A percentile compares a stretch with the other conserved stretches of the same genome.
Evolutionary conservation across 37 sponge, comb jelly and placozoan genomes (phyloP).

Genomic region (Amphimedon queenslandica): DNA sequence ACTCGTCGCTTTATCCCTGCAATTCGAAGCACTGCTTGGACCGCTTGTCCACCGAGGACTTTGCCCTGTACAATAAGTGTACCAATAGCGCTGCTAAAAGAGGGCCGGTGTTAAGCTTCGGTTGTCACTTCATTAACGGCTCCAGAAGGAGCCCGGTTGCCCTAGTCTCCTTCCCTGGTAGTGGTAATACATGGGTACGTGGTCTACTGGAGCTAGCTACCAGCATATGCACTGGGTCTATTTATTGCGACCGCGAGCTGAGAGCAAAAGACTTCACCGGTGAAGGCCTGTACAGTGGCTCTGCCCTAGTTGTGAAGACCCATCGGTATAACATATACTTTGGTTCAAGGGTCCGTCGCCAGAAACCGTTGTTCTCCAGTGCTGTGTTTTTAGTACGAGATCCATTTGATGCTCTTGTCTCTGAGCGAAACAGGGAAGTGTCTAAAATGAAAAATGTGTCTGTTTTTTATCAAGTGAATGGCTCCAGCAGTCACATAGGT

Average conservation of each 20-base stretch:
- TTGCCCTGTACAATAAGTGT: neutral
- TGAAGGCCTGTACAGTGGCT: slow-evolving; percentile 20
- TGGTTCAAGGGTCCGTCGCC: neutral
- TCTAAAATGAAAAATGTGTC: too few species aligned
- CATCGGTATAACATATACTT: slow-evolving; percentile 17
- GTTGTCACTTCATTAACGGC: slow-evolving; percentile 10
- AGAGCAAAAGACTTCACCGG: slow-evolving; percentile 33
- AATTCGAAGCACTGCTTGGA: neutral
- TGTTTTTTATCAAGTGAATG: neutral
- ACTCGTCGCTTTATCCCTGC: too few species aligned
- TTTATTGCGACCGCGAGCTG: slow-evolving; percentile 39
- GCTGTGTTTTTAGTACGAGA: slow-evolving; percentile 45
- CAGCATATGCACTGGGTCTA: slow-evolving; percentile 28
- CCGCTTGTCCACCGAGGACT: neutral
- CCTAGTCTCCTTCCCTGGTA: slow-evolving; percentile 30
- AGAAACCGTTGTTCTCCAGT: neutral
- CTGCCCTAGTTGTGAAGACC: slow-evolving; percentile 47
- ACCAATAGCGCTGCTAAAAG: neutral
- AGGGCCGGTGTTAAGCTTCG: neutral
- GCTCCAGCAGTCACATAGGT: neutral
- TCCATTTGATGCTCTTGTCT: slow-evolving; percentile 35
- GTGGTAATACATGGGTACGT: slow-evolving; percentile 33
- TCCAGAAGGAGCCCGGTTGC: slow-evolving; percentile 9
- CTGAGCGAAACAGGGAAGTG: slow-evolving; percentile 50
- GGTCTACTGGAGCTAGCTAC: slow-evolving; percentile 21